Percentiles rank a stretch among this genome's conserved stretches.
phyloP scores from a whole-genome alignment of 1,140 invertebrate species.

The Cotesia glomerata region DNA sequence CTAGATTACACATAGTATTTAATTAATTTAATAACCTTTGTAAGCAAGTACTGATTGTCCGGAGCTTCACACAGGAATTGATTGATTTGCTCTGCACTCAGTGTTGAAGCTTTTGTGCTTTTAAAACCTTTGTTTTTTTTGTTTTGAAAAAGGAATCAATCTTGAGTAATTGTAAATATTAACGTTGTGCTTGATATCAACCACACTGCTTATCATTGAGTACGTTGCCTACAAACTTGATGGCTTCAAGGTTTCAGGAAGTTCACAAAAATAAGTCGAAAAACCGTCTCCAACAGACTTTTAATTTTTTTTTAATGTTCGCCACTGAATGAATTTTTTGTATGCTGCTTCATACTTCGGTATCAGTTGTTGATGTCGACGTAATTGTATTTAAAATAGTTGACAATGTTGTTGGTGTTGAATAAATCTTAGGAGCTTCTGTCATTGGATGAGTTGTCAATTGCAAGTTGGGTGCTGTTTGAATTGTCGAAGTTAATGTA shows the following conservation, averaged over 20 bases:
- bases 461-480: no score
- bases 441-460: no score
- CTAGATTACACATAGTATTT: slow-evolving; percentile 3
- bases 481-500: no score
- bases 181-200: slow-evolving; percentile 17
- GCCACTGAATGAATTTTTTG: slow-evolving; percentile 8
- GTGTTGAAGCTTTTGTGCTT: slow-evolving; percentile 7
- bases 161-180: slow-evolving; percentile 2
- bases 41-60: slow-evolving; percentile 10
- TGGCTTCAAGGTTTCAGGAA: slow-evolving; percentile 2
- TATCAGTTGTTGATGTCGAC: no score
- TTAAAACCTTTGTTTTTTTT: background rate
- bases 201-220: slow-evolving; percentile 12
- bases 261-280: slow-evolving; percentile 15
- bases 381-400: no score
- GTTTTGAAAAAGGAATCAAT: slow-evolving; percentile 1
- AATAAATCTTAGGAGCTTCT: no score
- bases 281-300: background rate
- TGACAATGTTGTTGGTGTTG: no score
- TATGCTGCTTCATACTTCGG: slow-evolving; percentile 5
- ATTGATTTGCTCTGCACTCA: slow-evolving; percentile 7
- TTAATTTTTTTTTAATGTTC: background rate
- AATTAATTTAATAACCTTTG: slow-evolving; percentile 2
- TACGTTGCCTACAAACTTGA: slow-evolving; percentile 21
- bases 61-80: slow-evolving; percentile 11